phyloP scores from a whole-genome alignment of 2,113 vertebrate species.

The Macquaria ambigua region DNA sequence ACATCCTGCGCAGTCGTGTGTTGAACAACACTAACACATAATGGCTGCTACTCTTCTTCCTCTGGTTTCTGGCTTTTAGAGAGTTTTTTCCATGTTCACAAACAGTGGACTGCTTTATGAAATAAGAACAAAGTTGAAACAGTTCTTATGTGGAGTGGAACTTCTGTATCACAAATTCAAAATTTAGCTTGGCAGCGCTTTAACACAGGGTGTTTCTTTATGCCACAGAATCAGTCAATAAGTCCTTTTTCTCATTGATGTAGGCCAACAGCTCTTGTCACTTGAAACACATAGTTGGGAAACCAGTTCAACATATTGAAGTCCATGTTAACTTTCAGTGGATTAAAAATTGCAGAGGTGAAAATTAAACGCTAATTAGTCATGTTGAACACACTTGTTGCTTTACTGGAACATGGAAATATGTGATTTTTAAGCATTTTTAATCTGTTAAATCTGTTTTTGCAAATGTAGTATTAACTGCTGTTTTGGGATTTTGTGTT shows the following conservation, averaged over 20 bases:
- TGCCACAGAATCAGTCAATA: background rate
- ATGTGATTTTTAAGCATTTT: background rate
- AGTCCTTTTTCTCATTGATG: background rate
- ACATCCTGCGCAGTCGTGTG: background rate
- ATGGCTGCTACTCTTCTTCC: background rate
- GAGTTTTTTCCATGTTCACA: constrained; percentile 4
- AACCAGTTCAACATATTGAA: background rate
- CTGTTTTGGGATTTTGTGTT: background rate
- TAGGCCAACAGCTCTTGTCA: background rate
- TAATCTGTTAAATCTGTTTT: background rate
- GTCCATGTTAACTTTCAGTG: background rate
- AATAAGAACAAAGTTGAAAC: background rate
- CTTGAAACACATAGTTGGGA: background rate
- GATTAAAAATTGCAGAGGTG: background rate
- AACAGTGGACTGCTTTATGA: background rate
- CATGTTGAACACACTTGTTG: background rate
- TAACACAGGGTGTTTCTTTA: background rate
- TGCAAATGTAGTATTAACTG: background rate
- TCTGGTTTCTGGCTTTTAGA: constrained; percentile 2
- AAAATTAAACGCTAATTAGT: background rate
- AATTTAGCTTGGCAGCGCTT: background rate
- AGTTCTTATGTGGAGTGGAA: background rate
- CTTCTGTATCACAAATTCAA: background rate
- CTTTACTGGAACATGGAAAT: background rate
- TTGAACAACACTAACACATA: background rate